These are phyloP conservation scores for Drosophila quinaria DNA, from an alignment of 2,888 invertebrate genomes.

Conservation along the genomic window DNA sequence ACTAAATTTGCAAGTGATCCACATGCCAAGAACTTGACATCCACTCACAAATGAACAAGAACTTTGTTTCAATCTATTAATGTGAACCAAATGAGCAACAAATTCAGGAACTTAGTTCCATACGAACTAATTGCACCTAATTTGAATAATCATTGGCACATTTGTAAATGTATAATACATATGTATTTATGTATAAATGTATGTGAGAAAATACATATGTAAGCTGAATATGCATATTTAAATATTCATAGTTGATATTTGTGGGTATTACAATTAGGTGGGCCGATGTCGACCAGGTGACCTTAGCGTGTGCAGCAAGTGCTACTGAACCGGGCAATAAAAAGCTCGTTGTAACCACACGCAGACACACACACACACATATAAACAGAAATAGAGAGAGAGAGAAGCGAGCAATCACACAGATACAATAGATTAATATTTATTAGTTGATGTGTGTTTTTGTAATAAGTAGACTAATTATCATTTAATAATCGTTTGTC, in stretches of 20 bases:
- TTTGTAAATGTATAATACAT: neutral
- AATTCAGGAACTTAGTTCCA: neutral
- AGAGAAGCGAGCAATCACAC: neutral
- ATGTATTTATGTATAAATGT: neutral
- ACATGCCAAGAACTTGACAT: too few relatives aligned
- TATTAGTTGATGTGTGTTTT: neutral
- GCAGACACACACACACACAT: neutral
- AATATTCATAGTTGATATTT: constrained; percentile 2
- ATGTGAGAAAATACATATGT: neutral
- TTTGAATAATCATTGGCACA: neutral
- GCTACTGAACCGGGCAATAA: constrained; percentile 2
- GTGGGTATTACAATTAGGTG: neutral
- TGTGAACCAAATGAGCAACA: neutral
- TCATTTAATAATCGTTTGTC: neutral
- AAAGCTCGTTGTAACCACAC: constrained; percentile 11
- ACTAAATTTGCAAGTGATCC: too few relatives aligned
- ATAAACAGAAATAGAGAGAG: neutral
- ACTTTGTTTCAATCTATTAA: neutral
- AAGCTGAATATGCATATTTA: neutral
- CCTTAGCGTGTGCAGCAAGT: constrained; percentile 27
- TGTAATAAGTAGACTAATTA: constrained; percentile 1
- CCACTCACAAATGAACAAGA: neutral
- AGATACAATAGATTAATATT: neutral
- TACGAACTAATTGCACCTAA: neutral
- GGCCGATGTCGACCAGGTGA: constrained; percentile 15